Base-by-base conservation (phyloP, 2,888 invertebrate genomes). In the Tachina grossa region DNA sequence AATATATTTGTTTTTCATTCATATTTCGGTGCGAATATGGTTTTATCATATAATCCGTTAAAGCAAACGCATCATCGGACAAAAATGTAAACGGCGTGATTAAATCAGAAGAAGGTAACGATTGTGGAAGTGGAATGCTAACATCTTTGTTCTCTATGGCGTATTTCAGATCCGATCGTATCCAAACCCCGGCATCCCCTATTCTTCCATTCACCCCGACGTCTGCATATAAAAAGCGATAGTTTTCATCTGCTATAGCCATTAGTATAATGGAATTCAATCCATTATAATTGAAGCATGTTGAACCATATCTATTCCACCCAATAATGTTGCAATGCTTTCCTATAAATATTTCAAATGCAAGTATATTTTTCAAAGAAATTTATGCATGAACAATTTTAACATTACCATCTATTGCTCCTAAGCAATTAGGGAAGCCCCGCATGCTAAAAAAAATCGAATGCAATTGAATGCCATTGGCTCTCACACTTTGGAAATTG, bases 351-450 rank as follows among this genome's bases (percentile, higher is more conserved):
- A 11, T 22, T 19, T 55, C 1, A 22, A 22, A 22, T 22, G 22
- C 19, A 55, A 4, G 51, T 51, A n/a, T 13, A 51, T 16, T 51
- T 8, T 51, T n/a, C 1, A 51, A n/a, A 9, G 49, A 39, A n/a
- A 3, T 41, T 22, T 61, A 66, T 66, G 19, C 11, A 66, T 11
- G 1, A 47, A 10, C 2, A 61, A 41, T 0, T 41, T n/a, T 41
- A 51, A 51, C 2, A 5, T 61, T 61, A 19, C 74, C 68, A 55
- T 81, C 68, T 16, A 75, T 65, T 19, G 74, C 74, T 22, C 76
- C 75, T 10, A 82, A 31, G 45, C 75, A 82, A 51, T 82, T 66
- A 16, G 69, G 69, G 13, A 76, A 66, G 13, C 76, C 76, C 76
- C 63, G 76, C 19, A 71, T 76, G 0, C 49, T 16, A 3, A 45